Base-by-base conservation (phyloP, 2,888 invertebrate genomes). In the Agonopterix arenella region DNA sequence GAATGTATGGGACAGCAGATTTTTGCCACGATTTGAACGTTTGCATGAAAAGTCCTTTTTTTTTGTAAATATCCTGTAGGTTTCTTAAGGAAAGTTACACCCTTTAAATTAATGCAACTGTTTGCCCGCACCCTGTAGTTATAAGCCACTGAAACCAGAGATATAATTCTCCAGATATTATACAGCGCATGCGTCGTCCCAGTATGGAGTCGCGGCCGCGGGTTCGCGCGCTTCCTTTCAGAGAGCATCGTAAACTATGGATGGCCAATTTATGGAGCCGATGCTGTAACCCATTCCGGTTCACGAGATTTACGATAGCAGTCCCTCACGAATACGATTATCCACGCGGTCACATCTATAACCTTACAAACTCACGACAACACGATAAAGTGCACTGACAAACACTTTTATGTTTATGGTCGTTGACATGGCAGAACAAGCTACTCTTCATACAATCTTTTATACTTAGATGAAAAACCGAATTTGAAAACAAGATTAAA, bases 181-280 rank as follows among this genome's bases (percentile, higher is more conserved):
- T 57, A 53, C 55, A 63, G 62, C 64, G 58, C 64, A 73, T 5
- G 28, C 28, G 28, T 5, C 28, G 5, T 63, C 55, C 59, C 52
- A 61, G 66, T 61, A 57, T 56, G 52, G 62, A 65, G 73, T 64
- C 66, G 66, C 67, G 62, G 60, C 10, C 40, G 40, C 40, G 40
- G 28, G 64, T 64, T 60, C 62, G 56, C 65, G 66, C 68, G 71
- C 70, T 76, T 75, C 80, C 83, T 80, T 75, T 80, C 75, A 70
- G 72, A 73, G 73, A 62, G 73, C 74, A 74, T 82, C 81, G 82
- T 85, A 85, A 85, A 84, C 73, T 77, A 77, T 81, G 79, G 79
- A 84, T 78, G 72, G 80, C 69, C 82, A 80, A 85, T 86, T 84
- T 86, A 86, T 85, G 74, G 82, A 64, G 70, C 64, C 77, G 73